Evolutionary conservation across 2,797 vertebrate genomes (phyloP), one percentile per base, ranked within the genome.

Genomic region (Acanthornis magna): DNA sequence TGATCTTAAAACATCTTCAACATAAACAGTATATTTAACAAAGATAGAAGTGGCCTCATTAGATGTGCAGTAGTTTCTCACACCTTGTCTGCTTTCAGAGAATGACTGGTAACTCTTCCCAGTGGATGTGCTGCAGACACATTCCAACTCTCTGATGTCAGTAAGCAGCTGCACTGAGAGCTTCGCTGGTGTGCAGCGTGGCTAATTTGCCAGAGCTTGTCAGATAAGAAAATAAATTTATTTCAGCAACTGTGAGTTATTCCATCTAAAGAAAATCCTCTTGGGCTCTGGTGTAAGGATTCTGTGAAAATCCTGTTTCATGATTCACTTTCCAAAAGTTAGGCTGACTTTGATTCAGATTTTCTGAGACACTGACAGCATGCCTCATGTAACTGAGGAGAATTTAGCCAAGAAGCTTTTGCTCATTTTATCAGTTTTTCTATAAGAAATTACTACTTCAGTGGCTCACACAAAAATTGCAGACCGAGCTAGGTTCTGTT

Each of bases 141-240:
- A 93, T 97, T 97, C 93, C 96, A 93, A 75, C 32, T 45, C 63
- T 54, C 67, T 87, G 85, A 93, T 87, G 78, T 95, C 88, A 96
- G 54, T 30, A 78, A 78, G 80, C 66, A 77, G 50, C 67, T 6
- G 0, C 67, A 53, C 42, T 1, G 2, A 81, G 62, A 70, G 12
- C 55, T 85, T 54, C 1, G 0, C 54, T 88, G 43, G 55, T 70
- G 36, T 60, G 40, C 1, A 0, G 61, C 19, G 10, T 9, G 23
- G 66, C 29, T 80, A 65, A 70, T 89, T 85, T 83, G 43, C 70
- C 54, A 88, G 73, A 61, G 13, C 32, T 72, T 89, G 51, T 78
- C 50, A 91, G 85, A 79, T 67, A 93, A 85, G 17, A 63, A 88
- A 93, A 92, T 47, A 89, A 91, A 96, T 11, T 61, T 88, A 54